Conservation (phyloP, 2,113 vertebrate genomes). For the Todiramphus saurophagus region DNA sequence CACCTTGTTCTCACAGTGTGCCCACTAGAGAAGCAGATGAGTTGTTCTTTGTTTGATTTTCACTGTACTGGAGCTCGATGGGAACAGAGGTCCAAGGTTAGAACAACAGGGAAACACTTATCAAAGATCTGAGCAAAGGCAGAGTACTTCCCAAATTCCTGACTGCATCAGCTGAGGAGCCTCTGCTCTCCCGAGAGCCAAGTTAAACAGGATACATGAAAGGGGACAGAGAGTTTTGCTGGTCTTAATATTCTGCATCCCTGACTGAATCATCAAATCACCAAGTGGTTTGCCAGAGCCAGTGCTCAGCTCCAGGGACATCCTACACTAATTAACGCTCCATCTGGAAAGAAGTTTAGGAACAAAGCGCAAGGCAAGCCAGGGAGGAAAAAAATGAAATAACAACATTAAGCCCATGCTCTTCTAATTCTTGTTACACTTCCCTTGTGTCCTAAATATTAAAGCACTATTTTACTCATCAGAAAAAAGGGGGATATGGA, state of each 20-base stretch:
- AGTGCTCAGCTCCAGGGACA: neutral
- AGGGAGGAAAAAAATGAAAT: neutral
- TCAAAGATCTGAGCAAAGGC: neutral
- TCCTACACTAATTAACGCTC: neutral
- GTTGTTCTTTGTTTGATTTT: neutral
- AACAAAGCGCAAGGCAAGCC: neutral
- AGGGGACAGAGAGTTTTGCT: neutral
- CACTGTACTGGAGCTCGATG: fast-evolving
- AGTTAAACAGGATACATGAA: neutral
- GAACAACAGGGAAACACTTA: neutral
- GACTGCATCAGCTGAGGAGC: neutral
- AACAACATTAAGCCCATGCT: neutral
- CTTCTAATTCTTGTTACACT: neutral
- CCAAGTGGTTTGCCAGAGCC: neutral
- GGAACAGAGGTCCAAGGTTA: neutral
- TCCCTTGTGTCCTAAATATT: neutral
- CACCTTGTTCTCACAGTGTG: fast-evolving
- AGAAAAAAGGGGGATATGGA: neutral
- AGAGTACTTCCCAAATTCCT: neutral
- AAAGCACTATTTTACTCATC: neutral
- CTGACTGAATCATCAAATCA: neutral
- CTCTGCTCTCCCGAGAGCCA: neutral
- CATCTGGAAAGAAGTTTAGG: neutral
- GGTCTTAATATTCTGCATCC: neutral
- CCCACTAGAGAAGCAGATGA: neutral